Conservation (phyloP, 2,113 vertebrate genomes). For the Barnardius zonarius region DNA sequence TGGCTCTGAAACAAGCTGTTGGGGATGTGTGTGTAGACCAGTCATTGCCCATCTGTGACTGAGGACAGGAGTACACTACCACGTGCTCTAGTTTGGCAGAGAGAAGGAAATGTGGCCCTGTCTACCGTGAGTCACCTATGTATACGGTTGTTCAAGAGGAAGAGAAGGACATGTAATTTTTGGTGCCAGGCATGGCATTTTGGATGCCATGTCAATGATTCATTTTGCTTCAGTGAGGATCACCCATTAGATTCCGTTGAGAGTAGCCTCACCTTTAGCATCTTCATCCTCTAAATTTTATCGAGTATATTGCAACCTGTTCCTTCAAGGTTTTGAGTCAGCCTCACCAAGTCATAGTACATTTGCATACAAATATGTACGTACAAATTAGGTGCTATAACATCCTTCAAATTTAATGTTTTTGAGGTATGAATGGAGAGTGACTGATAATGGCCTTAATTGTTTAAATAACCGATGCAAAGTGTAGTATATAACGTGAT, state of each 20-base stretch:
- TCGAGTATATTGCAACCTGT: not conserved
- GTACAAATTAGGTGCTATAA: not conserved
- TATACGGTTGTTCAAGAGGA: fast-evolving
- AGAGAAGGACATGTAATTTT: not conserved
- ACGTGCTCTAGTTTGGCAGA: fast-evolving
- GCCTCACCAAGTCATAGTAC: not conserved
- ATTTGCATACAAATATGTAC: not conserved
- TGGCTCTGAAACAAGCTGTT: not conserved
- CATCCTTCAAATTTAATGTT: not conserved
- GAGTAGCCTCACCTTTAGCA: not conserved
- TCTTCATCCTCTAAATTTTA: not conserved
- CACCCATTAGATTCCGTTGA: not conserved
- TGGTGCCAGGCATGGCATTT: not conserved
- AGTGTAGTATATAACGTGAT: not conserved
- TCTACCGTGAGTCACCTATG: not conserved
- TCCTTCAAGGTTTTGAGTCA: not conserved
- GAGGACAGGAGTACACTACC: not conserved
- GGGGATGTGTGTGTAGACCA: not conserved
- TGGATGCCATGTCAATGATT: not conserved
- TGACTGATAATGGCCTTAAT: not conserved
- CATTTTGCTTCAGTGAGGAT: not conserved
- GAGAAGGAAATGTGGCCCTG: not conserved
- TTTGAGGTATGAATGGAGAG: not conserved
- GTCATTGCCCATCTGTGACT: not conserved
- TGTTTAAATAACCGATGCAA: not conserved